Conservation (phyloP, 2,113 vertebrate species). For the Onychostoma macrolepis region DNA sequence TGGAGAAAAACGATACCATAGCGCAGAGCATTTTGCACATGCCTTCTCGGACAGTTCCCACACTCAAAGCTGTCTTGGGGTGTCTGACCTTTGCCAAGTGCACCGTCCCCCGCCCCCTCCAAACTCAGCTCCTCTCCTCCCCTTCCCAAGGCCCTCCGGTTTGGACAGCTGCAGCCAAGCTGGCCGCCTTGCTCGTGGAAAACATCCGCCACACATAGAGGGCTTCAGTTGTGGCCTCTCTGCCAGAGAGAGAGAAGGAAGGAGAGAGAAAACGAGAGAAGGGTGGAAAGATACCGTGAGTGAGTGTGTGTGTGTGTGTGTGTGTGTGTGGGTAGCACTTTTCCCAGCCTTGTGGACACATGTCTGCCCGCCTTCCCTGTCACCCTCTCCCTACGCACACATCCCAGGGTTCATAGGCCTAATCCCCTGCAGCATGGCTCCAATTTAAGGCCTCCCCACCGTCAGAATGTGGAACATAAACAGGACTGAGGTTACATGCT, state of each 20-base stretch:
- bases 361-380: slow-evolving; percentile 51
- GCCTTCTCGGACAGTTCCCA: slow-evolving; percentile 81
- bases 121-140: slow-evolving; percentile 64
- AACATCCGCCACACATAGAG: slow-evolving; percentile 92
- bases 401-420: slow-evolving; percentile 73
- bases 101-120: slow-evolving; percentile 61
- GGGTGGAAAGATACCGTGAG: not conserved
- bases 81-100: slow-evolving; percentile 82
- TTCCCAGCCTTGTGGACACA: slow-evolving; percentile 62
- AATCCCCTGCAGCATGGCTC: slow-evolving; percentile 87
- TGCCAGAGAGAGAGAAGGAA: slow-evolving; percentile 58
- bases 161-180: slow-evolving; percentile 85
- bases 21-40: slow-evolving; percentile 79
- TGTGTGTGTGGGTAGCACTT: slow-evolving; percentile 51
- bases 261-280: slow-evolving; percentile 10
- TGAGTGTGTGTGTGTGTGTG: slow-evolving; percentile 29
- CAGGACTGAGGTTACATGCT: slow-evolving; percentile 65
- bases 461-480: slow-evolving; percentile 71
- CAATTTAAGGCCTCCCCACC: slow-evolving; percentile 80
- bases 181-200: slow-evolving; percentile 84
- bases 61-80: slow-evolving; percentile 77
- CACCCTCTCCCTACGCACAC: slow-evolving; percentile 38
- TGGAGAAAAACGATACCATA: slow-evolving; percentile 79
- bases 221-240: slow-evolving; percentile 66
- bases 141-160: slow-evolving; percentile 79